A percentile compares a stretch with the other conserved stretches of the same genome.
These are phyloP conservation scores for chimpanzee (Pan troglodytes) DNA, from an alignment of 2,113 vertebrate species.

Conservation along the genomic window DNA sequence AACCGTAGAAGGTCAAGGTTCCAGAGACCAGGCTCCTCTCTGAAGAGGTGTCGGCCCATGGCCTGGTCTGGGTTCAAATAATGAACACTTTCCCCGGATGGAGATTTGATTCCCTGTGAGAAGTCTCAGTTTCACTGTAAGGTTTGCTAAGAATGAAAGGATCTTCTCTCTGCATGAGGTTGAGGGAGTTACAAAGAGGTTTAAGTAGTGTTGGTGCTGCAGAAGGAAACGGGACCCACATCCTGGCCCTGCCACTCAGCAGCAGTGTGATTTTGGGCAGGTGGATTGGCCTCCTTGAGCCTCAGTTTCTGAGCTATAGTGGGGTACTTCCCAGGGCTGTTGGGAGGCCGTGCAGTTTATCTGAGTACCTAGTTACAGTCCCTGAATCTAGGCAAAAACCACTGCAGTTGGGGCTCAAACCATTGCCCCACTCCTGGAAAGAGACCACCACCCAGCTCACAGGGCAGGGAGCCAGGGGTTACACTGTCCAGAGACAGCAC, in stretches of 20 bases:
- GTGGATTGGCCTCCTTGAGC: not conserved
- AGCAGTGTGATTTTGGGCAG: not conserved
- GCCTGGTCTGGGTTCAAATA: not conserved
- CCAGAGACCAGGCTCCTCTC: not conserved
- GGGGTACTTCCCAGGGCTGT: not conserved
- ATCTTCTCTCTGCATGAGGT: constrained; percentile 22
- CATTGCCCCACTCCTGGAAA: not conserved
- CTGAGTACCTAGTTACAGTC: not conserved
- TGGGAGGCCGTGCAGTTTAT: not conserved
- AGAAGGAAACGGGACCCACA: not conserved
- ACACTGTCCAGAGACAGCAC: not conserved
- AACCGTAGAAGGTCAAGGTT: not conserved
- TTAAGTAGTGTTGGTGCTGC: not conserved
- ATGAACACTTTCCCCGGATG: not conserved
- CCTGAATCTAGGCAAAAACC: not conserved
- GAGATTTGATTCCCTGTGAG: not conserved
- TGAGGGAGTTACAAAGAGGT: constrained; percentile 20
- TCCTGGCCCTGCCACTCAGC: not conserved
- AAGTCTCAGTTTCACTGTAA: not conserved
- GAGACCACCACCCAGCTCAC: not conserved
- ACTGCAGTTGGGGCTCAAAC: not conserved
- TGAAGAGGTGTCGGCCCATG: not conserved
- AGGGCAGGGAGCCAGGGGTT: not conserved
- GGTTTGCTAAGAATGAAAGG: constrained; percentile 46
- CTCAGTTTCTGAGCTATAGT: not conserved